Percentiles rank a stretch among this genome's conserved stretches.
phyloP scores from a whole-genome alignment of 2,888 invertebrate genomes.

The Ethmia dodecea region DNA sequence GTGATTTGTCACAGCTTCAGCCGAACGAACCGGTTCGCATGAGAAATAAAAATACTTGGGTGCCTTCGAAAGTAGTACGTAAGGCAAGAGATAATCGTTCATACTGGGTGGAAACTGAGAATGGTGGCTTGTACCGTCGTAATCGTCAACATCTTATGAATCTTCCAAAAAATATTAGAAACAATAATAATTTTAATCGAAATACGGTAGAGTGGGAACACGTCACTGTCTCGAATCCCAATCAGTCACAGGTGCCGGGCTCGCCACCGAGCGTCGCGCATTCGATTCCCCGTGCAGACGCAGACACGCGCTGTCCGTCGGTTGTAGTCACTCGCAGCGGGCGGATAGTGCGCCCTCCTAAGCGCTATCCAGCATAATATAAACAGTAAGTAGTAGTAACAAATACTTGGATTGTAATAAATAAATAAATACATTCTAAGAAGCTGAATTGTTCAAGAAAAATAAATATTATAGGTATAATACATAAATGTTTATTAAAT shows the following conservation, averaged over 20 bases:
- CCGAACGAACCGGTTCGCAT: background rate
- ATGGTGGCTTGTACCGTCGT: slow-evolving; percentile 5
- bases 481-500: no score
- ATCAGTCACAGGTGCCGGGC: background rate
- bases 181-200: background rate
- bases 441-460: no score
- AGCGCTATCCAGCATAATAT: background rate
- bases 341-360: background rate
- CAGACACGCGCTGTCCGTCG: background rate
- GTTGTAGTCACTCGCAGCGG: background rate
- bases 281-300: background rate
- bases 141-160: slow-evolving; percentile 7
- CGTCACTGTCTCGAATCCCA: background rate
- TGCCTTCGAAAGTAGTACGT: background rate
- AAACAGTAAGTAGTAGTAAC: no score
- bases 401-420: no score
- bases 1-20: background rate
- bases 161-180: background rate
- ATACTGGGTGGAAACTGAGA: slow-evolving; percentile 8
- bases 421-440: no score
- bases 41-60: slow-evolving; percentile 1
- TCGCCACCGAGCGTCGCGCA: background rate
- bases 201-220: slow-evolving; percentile 1
- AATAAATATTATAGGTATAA: no score
- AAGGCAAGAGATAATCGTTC: slow-evolving; percentile 2